Base-by-base conservation (phyloP, 2,888 invertebrate genomes). In the Acanthococcus lagerstroemiae region DNA sequence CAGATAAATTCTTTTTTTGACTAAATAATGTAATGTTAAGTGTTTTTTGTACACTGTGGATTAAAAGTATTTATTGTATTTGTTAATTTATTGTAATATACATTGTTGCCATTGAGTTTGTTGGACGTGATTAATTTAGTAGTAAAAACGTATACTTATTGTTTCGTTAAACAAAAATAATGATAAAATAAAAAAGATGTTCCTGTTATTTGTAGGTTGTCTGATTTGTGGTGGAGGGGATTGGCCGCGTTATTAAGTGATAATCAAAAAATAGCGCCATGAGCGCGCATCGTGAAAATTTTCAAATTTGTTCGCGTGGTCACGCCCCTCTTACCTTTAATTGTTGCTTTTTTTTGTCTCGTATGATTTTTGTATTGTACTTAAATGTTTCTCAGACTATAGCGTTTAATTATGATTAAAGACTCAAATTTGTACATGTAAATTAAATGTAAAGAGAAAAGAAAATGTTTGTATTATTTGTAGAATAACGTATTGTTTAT, bases 131-230 rank as follows among this genome's bases (percentile, higher is more conserved):
- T 60, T 60, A 60, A 60, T 60, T 60, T 60, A 46, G 45, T 46
- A 46, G 19, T 60, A 60, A 46, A 48, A 21, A 45, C 19, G 45
- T 60, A 48, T 60, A 26, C 48, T 60, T 60, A 25, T 60, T 60
- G 60, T 60, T 60, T 60, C 46, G 60, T 60, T 60, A 48, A 48
- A 19, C 4, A 45, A 45, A 45, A 45, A 45, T 45, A 45, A 45
- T n/a, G 19, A 45, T n/a, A 15, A 45, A 45, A 45, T n/a, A 45
- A 45, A 56, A 26, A 60, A 60, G 48, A 60, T 60, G 60, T 60
- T 60, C 60, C 60, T 60, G 60, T 60, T 60, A 60, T 60, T 60
- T 60, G 60, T 60, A 60, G 60, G 46, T 60, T 60, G 46, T 60
- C n/a, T n/a, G n/a, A n/a, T n/a, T n/a, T n/a, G n/a, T n/a, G n/a